phyloP scores from a whole-genome alignment of 2,797 vertebrate genomes.

The Lagocephalus sceleratus region DNA sequence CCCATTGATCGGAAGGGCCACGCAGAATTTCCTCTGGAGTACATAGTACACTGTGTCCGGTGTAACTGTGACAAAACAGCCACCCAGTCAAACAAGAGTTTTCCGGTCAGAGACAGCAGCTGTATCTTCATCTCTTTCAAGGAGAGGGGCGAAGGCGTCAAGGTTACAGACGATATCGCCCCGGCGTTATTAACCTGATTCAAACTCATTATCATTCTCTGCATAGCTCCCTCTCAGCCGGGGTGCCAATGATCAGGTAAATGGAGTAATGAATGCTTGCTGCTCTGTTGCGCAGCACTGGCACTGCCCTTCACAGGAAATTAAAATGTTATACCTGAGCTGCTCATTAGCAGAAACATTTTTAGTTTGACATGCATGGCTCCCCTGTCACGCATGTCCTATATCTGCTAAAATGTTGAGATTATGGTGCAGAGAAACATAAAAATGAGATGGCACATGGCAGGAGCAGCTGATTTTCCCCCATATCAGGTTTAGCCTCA shows the following conservation, averaged over 20 bases:
- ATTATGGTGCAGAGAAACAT: neutral
- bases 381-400: neutral
- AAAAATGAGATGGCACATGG: neutral
- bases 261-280: constrained; percentile 56
- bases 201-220: constrained; percentile 50
- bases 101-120: neutral
- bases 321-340: constrained; percentile 50
- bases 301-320: constrained; percentile 64
- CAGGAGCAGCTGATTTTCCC: constrained; percentile 7
- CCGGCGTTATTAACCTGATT: constrained; percentile 41
- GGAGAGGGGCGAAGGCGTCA: constrained; percentile 27
- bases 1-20: constrained; percentile 51
- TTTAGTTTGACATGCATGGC: constrained; percentile 16
- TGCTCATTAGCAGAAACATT: constrained; percentile 26
- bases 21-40: constrained; percentile 37
- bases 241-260: constrained; percentile 50
- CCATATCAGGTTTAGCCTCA: constrained; percentile 25
- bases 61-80: constrained; percentile 15
- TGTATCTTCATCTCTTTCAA: constrained; percentile 10
- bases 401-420: neutral
- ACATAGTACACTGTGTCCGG: constrained; percentile 9
- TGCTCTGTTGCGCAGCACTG: constrained; percentile 43
- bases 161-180: constrained; percentile 24
- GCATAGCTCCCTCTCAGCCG: constrained; percentile 13
- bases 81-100: constrained; percentile 17